These are phyloP conservation scores for Anguilla japonica DNA, from an alignment of 2,113 vertebrate genomes.

Conservation along the genomic window DNA sequence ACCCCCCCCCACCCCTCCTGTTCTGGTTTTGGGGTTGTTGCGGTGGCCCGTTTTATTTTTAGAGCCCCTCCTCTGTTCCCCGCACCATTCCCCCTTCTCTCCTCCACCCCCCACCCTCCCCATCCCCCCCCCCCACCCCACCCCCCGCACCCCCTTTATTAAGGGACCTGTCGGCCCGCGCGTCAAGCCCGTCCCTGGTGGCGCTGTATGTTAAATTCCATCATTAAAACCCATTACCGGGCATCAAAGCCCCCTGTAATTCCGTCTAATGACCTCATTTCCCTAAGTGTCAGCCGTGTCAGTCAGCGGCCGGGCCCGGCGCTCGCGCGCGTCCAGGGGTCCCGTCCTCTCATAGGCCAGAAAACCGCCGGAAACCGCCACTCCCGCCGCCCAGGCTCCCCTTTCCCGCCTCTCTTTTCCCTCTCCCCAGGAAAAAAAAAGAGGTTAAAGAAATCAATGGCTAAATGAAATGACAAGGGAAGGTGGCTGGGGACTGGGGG, in stretches of 20 bases:
- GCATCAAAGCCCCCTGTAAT: slow-evolving; percentile 76
- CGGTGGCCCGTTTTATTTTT: slow-evolving; percentile 62
- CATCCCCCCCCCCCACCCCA: slow-evolving; percentile 12
- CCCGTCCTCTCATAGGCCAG: slow-evolving; percentile 31
- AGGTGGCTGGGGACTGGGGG: slow-evolving; percentile 65
- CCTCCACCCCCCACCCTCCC: slow-evolving; percentile 36
- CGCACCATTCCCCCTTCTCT: slow-evolving; percentile 46
- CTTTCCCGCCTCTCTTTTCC: slow-evolving; percentile 13
- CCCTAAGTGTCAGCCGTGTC: slow-evolving; percentile 69
- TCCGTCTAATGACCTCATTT: slow-evolving; percentile 79
- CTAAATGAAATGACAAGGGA: slow-evolving; percentile 66
- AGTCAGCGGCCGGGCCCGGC: slow-evolving; percentile 58
- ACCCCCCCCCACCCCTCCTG: neutral
- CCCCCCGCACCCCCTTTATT: slow-evolving; percentile 59
- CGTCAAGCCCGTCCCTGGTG: slow-evolving; percentile 76
- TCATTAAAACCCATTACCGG: slow-evolving; percentile 80
- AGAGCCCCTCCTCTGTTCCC: slow-evolving; percentile 47
- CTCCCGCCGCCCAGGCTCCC: neutral
- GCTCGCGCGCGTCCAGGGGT: slow-evolving; percentile 64
- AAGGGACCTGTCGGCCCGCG: slow-evolving; percentile 74
- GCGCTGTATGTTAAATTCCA: slow-evolving; percentile 67
- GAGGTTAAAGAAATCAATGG: slow-evolving; percentile 72
- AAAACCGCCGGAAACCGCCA: slow-evolving; percentile 19
- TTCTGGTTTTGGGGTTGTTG: neutral
- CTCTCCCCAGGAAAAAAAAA: slow-evolving; percentile 35